Evolutionary conservation across 1,140 invertebrate species (phyloP), one percentile per base, ranked within the genome.

Genomic region (Ectropis grisescens): DNA sequence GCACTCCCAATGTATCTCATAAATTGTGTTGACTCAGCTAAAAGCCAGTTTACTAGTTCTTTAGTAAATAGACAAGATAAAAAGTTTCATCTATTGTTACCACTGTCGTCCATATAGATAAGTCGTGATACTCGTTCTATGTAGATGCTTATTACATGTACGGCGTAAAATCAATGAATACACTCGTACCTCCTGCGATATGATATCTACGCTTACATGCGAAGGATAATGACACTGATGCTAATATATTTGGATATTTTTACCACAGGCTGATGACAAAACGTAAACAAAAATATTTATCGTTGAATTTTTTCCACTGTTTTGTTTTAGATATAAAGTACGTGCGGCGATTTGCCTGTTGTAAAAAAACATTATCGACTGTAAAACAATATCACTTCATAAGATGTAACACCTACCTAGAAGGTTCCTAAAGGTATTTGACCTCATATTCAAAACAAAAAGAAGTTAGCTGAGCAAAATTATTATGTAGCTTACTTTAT

Each of bases 131-230:
- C n/a, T n/a, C n/a, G 40, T 32, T 38, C 9, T 13, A 33, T n/a
- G n/a, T 49, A 10, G 9, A 36, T 13, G 13, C 12, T 33, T 23
- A 33, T 23, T 23, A 52, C 32, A 49, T 24, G 24, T 22, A 51
- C 45, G 34, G 37, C 37, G 33, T 29, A 41, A 41, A 58, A 61
- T 65, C 49, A 54, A 56, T 58, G 49, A 49, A 54, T 47, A 47
- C 8, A 19, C 16, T 19, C 16, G n/a, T 54, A 29, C 35, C 13
- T 47, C 34, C 43, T 45, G 27, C 33, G 59, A 62, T 69, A 69
- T 31, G 44, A 31, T 64, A 66, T 66, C 56, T 40, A 53, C 47
- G 37, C 58, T 51, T 54, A 42, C 31, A 41, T 50, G 46, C 49
- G 40, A 48, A 36, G 52, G 43, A 46, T 47, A 46, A 49, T 65